Evolutionary conservation across 30 jellyfish, hydroid and myxozoan genomes (phyloP), one percentile per base, ranked within the genome.

Genomic region (Hydractinia symbiolongicarpus): DNA sequence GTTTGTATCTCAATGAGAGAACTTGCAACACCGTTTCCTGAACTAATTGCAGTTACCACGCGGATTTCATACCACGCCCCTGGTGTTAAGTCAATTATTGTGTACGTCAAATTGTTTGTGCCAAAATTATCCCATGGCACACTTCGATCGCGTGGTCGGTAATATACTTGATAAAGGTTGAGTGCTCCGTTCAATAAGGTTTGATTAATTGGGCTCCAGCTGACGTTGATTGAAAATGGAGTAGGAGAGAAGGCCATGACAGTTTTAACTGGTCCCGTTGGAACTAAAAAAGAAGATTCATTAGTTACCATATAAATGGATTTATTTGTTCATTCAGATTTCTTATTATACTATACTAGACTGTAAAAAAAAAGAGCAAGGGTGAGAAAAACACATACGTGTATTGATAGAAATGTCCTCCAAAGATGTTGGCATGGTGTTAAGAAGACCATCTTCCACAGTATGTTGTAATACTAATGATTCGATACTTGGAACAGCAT

Each of bases 111-210:
- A 20, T 68, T 20, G n/a, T 13, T 15, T 15, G 78, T 68, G n/a
- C 78, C 78, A 11, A 10, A n/a, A 68, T 68, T 68, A 15, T 30
- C 54, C 78, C 78, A 68, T 68, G 21, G 54, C n/a, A 30, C 44
- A 30, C 44, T 30, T 1, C 44, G 9, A 64, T 44, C 74, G 0
- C 8, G 52, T 51, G 19, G 19, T 50, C 76, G 19, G 77, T 50
- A 50, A 54, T 49, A 75, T 17, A 75, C 77, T 4, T 75, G 55
- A 55, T 75, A 75, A 17, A 75, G 21, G 55, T 75, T 49, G 15
- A 50, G 50, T 55, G 52, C 83, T 30, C 77, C 83, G n/a, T 72
- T 72, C 1, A 30, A 72, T 15, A 15, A 4, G 9, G 81, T 72
- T 13, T 64, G 19, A 52, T 72, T 72, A 7, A 17, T 53, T 5